phyloP scores from a whole-genome alignment of 2,797 vertebrate species.

The Simalia tracyae region DNA sequence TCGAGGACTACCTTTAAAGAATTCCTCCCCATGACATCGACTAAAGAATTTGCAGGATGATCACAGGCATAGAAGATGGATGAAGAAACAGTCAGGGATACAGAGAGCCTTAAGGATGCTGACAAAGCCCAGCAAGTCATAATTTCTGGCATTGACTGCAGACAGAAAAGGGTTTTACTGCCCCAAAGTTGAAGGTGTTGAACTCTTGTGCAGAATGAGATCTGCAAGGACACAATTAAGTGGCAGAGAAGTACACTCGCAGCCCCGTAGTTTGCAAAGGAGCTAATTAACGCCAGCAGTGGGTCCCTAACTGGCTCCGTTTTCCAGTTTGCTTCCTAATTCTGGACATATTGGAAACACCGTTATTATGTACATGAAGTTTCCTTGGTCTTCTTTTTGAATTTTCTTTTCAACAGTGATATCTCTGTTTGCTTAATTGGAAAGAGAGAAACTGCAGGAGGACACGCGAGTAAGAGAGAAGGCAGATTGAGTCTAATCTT shows the following conservation, averaged over 20 bases:
- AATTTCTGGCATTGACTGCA: conserved; percentile 66
- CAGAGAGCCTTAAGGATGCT: neutral
- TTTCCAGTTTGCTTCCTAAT: conserved; percentile 46
- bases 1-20: too few relatives aligned
- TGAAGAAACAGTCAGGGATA: neutral
- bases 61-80: neutral
- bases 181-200: conserved; percentile 55
- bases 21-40: neutral
- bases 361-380: conserved; percentile 43
- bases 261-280: conserved; percentile 17
- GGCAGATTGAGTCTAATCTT: neutral
- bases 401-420: neutral
- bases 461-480: neutral
- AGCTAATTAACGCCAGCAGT: conserved; percentile 57
- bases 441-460: conserved; percentile 12
- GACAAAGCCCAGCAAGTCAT: conserved; percentile 53
- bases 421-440: conserved; percentile 48
- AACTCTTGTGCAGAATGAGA: conserved; percentile 27
- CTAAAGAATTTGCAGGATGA: neutral
- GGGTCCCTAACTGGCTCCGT: neutral
- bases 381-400: neutral
- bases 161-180: conserved; percentile 68
- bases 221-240: conserved; percentile 46
- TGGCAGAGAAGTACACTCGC: neutral
- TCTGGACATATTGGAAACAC: conserved; percentile 49